Base-by-base conservation (phyloP, 2,888 invertebrate species). In the Xylota sylvarum region DNA sequence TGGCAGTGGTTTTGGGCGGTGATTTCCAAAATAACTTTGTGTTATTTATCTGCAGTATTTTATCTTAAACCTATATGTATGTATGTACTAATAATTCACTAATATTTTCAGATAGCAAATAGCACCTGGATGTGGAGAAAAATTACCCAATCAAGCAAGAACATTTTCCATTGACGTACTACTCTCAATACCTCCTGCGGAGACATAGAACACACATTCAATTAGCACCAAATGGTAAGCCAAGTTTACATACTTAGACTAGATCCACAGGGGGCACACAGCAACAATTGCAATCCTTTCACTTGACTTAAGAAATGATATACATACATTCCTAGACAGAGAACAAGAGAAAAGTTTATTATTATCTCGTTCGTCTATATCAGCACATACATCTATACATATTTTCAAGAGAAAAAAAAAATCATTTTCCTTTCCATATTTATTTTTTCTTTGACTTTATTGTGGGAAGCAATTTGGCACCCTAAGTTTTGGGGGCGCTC, bases 391-490 rank as follows among this genome's bases (percentile, higher is more conserved):
- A n/a, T n/a, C n/a, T n/a, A 55, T 30, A 40, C 0, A 12, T 17
- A 2, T 4, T 5, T 17, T 23, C n/a, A n/a, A n/a, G n/a, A 2
- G 6, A 5, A 17, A 43, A 17, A 14, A 43, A 43, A n/a, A 43
- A 43, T 4, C 14, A 5, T 6, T 37, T 37, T 30, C 37, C 10
- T 6, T 52, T 40, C 27, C 3, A 55, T 55, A 46, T 69, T 32
- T n/a, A n/a, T 27, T 30, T 69, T 55, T 56, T 2, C 19, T 7
- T 43, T 72, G 30, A 4, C 46, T 55, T 70, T 43, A 56, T 46
- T 5, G 19, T n/a, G 9, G 27, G 35, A 23, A n/a, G n/a, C 10
- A 50, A 30, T 77, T 69, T 69, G 77, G 69, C 69, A 69, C 40
- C 32, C 9, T 3, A 50, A 7, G 9, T 60, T n/a, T 48, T 40